A percentile compares a stretch with the other conserved stretches of the same genome.
Evolutionary conservation across 2,888 invertebrate genomes (phyloP).

Genomic region (Cynaeus angustus): DNA sequence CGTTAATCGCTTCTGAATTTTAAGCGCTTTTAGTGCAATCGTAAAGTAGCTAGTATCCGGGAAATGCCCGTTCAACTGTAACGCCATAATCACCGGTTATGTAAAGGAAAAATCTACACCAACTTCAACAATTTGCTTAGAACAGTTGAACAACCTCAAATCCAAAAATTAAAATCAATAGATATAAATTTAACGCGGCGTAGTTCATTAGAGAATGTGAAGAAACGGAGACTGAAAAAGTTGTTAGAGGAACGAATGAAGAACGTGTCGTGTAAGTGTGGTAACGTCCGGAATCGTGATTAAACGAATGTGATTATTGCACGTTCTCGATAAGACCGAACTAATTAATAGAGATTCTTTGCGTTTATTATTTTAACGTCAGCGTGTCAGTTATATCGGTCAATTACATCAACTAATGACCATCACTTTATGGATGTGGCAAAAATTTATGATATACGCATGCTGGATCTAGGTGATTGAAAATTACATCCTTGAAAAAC

Average conservation of each 20-base stretch:
- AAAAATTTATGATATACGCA: background rate
- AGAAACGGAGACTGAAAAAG: too few relatives aligned
- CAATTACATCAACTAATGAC: slow-evolving; percentile 26
- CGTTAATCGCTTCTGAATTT: slow-evolving; percentile 62
- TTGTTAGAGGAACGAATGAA: too few relatives aligned
- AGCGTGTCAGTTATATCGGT: slow-evolving; percentile 20
- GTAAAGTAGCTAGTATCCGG: slow-evolving; percentile 66
- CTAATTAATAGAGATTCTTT: slow-evolving; percentile 26
- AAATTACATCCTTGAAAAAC: too few relatives aligned
- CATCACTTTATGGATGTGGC: background rate
- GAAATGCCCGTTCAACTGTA: slow-evolving; percentile 66
- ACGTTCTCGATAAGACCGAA: slow-evolving; percentile 14
- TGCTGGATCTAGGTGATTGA: too few relatives aligned
- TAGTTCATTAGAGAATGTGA: too few relatives aligned
- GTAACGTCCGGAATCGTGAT: slow-evolving; percentile 12
- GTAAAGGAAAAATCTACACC: too few relatives aligned
- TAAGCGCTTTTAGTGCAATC: slow-evolving; percentile 60
- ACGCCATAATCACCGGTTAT: slow-evolving; percentile 63
- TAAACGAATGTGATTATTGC: slow-evolving; percentile 18
- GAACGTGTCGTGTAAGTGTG: slow-evolving; percentile 6
- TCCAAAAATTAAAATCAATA: too few relatives aligned
- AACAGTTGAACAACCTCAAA: too few relatives aligned
- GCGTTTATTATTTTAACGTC: slow-evolving; percentile 30
- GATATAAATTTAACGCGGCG: too few relatives aligned
- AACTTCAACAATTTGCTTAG: too few relatives aligned